Conservation (phyloP, 23 tunicate species). For the Styela plicata region DNA sequence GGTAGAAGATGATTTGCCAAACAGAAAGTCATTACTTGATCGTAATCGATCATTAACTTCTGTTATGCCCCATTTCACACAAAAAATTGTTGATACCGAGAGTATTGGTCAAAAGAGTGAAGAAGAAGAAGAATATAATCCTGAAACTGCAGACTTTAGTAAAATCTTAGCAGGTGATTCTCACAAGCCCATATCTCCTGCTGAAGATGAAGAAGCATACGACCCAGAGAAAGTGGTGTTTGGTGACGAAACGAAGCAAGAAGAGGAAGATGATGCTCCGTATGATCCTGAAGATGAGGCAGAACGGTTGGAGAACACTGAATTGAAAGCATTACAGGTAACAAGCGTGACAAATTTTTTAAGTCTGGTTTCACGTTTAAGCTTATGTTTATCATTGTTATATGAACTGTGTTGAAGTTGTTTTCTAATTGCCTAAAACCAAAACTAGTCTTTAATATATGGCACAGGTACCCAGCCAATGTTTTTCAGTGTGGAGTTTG, state of each 20-base stretch:
- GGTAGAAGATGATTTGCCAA: not conserved
- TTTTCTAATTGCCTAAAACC: too few species aligned
- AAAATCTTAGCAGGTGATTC: constrained; percentile 28
- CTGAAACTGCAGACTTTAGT: constrained; percentile 43
- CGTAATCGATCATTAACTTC: not conserved
- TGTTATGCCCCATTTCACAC: not conserved
- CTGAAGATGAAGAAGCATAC: constrained; percentile 48
- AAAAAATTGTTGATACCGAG: constrained; percentile 1
- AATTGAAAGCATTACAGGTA: constrained; percentile 45
- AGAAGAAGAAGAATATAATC: constrained; percentile 66
- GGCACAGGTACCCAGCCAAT: too few species aligned
- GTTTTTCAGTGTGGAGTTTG: too few species aligned
- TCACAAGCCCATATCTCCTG: not conserved
- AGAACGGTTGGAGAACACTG: constrained; percentile 39
- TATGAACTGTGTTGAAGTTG: too few species aligned
- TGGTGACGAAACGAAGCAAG: constrained; percentile 58
- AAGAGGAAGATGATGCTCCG: constrained; percentile 50
- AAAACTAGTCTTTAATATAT: too few species aligned
- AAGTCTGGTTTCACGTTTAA: too few species aligned
- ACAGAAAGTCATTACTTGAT: not conserved
- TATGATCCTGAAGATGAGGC: constrained; percentile 92
- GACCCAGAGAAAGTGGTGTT: constrained; percentile 60
- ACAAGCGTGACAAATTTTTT: too few species aligned
- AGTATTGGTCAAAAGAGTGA: not conserved
- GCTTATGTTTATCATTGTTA: too few species aligned